Conservation (phyloP, 1,140 invertebrate species). For the Kradibia gibbosae region DNA sequence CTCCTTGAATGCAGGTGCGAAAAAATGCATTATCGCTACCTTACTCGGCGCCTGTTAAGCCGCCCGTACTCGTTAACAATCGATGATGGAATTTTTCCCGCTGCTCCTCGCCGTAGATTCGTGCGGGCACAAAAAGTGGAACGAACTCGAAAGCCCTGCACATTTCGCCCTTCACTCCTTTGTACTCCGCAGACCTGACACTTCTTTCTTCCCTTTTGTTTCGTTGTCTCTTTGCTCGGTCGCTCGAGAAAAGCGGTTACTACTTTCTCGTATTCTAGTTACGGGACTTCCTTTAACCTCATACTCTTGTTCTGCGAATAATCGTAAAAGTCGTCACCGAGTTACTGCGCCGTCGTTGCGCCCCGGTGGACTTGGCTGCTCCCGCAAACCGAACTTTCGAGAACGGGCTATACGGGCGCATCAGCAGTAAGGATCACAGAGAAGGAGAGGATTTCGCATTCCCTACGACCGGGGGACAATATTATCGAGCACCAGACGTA, state of each 20-base stretch:
- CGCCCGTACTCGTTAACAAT: not conserved
- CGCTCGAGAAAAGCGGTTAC: constrained; percentile 26
- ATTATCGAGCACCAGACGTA: not conserved
- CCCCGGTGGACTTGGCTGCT: not conserved
- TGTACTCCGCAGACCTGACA: constrained; percentile 33
- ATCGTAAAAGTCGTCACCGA: constrained; percentile 27
- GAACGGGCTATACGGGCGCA: not conserved
- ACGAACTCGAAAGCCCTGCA: not conserved
- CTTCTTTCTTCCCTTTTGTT: not conserved
- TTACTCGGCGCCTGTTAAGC: not conserved
- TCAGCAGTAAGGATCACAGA: too few relatives aligned
- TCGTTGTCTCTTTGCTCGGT: constrained; percentile 8
- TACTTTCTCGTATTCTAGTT: constrained; percentile 34
- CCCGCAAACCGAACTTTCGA: constrained; percentile 8
- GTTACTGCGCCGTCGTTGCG: not conserved
- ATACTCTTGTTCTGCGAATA: constrained; percentile 30
- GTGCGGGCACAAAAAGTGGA: constrained; percentile 7
- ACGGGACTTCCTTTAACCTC: not conserved
- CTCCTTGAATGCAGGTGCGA: not conserved
- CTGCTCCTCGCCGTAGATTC: not conserved
- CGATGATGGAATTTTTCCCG: not conserved
- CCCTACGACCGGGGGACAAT: not conserved
- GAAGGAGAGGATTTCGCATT: not conserved
- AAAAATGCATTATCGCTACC: not conserved
- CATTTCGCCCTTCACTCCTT: not conserved